Conservation (phyloP, 2,797 vertebrate genomes). For the Anguilla pacifica region DNA sequence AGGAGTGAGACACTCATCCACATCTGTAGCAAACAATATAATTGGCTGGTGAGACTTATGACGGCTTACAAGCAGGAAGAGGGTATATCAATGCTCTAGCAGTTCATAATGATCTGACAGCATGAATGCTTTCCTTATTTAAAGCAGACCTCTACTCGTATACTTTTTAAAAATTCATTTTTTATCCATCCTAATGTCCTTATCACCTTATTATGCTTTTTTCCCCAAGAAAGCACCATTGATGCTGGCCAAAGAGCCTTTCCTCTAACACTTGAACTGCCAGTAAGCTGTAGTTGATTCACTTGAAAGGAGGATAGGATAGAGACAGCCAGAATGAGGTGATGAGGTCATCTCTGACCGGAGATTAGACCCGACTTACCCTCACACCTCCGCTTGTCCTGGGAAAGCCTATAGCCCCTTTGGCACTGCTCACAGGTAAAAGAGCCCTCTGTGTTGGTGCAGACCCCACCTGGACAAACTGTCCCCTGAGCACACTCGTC, state of each 20-base stretch:
- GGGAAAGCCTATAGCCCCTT: conserved; percentile 28
- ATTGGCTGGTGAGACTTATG: neutral
- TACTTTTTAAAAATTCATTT: neutral
- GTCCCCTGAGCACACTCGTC: conserved; percentile 36
- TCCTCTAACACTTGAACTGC: neutral
- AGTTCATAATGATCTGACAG: neutral
- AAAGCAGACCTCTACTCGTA: neutral
- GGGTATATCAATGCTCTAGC: neutral
- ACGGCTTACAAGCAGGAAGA: neutral
- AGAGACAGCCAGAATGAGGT: neutral
- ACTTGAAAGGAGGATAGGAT: neutral
- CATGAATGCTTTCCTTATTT: neutral
- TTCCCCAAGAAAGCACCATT: neutral
- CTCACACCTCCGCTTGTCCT: conserved; percentile 64
- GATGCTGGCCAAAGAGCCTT: neutral
- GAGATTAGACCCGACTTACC: conserved; percentile 57
- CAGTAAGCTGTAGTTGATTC: neutral
- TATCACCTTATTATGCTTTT: neutral
- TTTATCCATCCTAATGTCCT: neutral
- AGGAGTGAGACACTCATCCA: conserved; percentile 71
- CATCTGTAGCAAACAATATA: conserved; percentile 57
- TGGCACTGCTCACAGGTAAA: conserved; percentile 29
- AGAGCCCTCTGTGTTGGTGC: conserved; percentile 39
- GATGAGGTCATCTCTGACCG: neutral
- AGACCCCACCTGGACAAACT: conserved; percentile 27